phyloP scores from a whole-genome alignment of 2,797 vertebrate genomes.

The Mus minutoides region DNA sequence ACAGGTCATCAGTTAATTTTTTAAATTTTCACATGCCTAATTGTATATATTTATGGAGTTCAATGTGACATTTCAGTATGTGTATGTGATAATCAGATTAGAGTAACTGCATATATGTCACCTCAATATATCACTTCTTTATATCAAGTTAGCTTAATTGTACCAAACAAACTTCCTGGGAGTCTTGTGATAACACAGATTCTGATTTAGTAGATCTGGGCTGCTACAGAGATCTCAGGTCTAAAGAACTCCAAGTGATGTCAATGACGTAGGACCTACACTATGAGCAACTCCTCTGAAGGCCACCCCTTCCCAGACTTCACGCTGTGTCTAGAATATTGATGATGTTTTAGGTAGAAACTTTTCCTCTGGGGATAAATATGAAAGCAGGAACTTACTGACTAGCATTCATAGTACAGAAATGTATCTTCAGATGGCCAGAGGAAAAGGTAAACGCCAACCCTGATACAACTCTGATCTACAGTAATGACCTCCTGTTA shows the following conservation, averaged over 20 bases:
- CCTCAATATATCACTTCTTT: neutral
- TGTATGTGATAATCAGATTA: neutral
- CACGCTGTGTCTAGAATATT: neutral
- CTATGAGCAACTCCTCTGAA: neutral
- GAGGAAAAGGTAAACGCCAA: neutral
- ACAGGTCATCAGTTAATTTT: neutral
- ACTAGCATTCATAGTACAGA: neutral
- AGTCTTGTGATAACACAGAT: neutral
- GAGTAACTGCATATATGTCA: neutral
- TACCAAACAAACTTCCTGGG: neutral
- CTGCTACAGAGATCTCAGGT: neutral
- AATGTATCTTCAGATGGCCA: neutral
- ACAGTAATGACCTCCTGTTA: neutral
- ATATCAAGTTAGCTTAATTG: neutral
- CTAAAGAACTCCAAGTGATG: neutral
- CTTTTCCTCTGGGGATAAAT: neutral
- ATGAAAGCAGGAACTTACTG: neutral
- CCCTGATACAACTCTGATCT: neutral
- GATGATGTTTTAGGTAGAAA: neutral
- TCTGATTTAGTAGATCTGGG: neutral
- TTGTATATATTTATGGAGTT: neutral
- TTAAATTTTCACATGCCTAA: neutral
- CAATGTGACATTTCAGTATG: neutral
- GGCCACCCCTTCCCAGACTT: neutral
- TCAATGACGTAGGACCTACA: neutral